These are phyloP conservation scores for Ctenopoma multispine DNA, from an alignment of 2,797 vertebrate genomes.

Conservation along the genomic window DNA sequence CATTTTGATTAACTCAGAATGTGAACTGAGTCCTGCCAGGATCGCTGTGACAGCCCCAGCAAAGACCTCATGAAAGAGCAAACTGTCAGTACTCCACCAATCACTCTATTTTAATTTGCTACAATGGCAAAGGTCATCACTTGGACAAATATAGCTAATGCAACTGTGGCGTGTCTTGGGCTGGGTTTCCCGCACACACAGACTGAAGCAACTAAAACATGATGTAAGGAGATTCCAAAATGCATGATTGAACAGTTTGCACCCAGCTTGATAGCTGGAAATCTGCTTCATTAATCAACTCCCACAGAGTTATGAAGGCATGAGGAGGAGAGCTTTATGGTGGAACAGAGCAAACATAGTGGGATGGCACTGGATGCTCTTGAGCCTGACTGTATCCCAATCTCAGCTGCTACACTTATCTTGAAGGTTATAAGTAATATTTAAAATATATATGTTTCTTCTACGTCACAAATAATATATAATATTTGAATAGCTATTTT, in stretches of 20 bases:
- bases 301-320: slow-evolving; percentile 72
- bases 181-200: slow-evolving; percentile 40
- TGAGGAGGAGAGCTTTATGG: slow-evolving; percentile 64
- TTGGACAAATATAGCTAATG: slow-evolving; percentile 59
- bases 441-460: slow-evolving; percentile 9
- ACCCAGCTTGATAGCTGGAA: slow-evolving; percentile 78
- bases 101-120: slow-evolving; percentile 70
- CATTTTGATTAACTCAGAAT: slow-evolving; percentile 74
- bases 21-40: slow-evolving; percentile 63
- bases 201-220: slow-evolving; percentile 72
- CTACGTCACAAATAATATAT: slow-evolving; percentile 4
- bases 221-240: slow-evolving; percentile 78
- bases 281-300: slow-evolving; percentile 82
- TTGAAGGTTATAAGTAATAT: slow-evolving; percentile 26
- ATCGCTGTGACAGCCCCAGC: slow-evolving; percentile 44
- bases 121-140: slow-evolving; percentile 70
- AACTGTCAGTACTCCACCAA: slow-evolving; percentile 66
- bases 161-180: slow-evolving; percentile 31
- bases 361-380: slow-evolving; percentile 46
- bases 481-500: slow-evolving; percentile 14
- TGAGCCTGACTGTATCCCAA: slow-evolving; percentile 30
- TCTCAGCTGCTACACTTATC: slow-evolving; percentile 8
- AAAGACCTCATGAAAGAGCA: slow-evolving; percentile 60
- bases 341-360: slow-evolving; percentile 66
- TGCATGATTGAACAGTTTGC: slow-evolving; percentile 84